Evolutionary conservation across 1,140 invertebrate genomes (phyloP).

Genomic region (Drosophila cardini): DNA sequence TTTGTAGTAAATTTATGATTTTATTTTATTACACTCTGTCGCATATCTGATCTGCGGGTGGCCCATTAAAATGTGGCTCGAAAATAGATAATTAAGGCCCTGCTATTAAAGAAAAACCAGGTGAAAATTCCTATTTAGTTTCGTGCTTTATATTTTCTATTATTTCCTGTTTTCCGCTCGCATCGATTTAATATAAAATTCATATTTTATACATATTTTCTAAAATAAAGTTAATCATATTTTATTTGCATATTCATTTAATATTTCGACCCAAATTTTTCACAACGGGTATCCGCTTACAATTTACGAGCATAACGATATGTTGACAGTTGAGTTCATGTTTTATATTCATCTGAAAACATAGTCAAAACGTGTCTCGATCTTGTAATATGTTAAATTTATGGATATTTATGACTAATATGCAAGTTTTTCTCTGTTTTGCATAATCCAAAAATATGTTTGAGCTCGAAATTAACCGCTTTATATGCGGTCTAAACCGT

Average conservation of each 20-base stretch:
- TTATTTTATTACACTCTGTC: conserved; percentile 48
- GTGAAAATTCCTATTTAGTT: not conserved
- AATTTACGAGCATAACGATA: conserved; percentile 27
- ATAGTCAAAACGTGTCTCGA: not conserved
- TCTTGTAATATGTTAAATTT: conserved; percentile 30
- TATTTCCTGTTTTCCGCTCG: not conserved
- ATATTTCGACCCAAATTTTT: conserved; percentile 6
- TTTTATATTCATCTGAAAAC: conserved; percentile 7
- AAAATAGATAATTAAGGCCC: conserved; percentile 5
- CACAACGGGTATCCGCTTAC: conserved; percentile 15
- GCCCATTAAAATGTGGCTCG: conserved; percentile 11
- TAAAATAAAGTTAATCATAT: not conserved
- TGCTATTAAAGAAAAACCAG: conserved; percentile 2
- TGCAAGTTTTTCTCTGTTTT: conserved; percentile 14
- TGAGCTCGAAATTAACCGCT: conserved; percentile 23
- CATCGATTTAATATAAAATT: not conserved
- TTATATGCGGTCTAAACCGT: conserved; percentile 20
- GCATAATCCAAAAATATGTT: conserved; percentile 33
- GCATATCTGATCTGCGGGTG: conserved; percentile 23
- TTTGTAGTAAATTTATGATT: conserved; percentile 49
- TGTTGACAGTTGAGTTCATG: conserved; percentile 23
- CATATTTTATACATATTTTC: not conserved
- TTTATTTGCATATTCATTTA: not conserved
- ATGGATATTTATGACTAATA: conserved; percentile 24
- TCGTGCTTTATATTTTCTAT: not conserved